Percentiles rank a stretch among this genome's conserved stretches.
Conservation (phyloP, 1,140 invertebrate species). For the Theocolax elegans region DNA sequence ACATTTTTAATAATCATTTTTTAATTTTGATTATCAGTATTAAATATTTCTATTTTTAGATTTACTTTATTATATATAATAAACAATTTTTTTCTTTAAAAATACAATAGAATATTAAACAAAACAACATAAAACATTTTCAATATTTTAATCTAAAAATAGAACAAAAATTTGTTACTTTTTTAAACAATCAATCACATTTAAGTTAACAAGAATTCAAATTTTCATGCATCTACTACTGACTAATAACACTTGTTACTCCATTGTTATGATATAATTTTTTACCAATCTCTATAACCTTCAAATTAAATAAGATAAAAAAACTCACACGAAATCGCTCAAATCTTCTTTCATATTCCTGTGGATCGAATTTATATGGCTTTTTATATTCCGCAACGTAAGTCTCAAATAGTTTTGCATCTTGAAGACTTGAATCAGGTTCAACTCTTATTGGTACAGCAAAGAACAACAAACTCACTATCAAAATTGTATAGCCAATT, state of each 20-base stretch:
- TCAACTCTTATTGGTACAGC: slow-evolving; percentile 65
- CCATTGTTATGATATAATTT: background rate
- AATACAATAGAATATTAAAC: background rate
- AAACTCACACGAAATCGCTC: slow-evolving; percentile 74
- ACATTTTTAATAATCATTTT: background rate
- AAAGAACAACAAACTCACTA: slow-evolving; percentile 67
- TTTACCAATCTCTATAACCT: background rate
- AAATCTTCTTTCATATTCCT: slow-evolving; percentile 72
- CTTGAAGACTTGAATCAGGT: slow-evolving; percentile 49
- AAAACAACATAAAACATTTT: background rate
- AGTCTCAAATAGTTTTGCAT: slow-evolving; percentile 69
- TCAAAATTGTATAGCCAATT: slow-evolving; percentile 51
- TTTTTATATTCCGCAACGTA: slow-evolving; percentile 77
- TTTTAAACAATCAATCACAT: background rate
- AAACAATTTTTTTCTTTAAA: background rate
- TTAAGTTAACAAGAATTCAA: too few relatives aligned
- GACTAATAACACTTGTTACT: background rate
- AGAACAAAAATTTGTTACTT: background rate
- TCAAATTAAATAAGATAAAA: background rate
- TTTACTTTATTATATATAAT: background rate
- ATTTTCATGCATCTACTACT: too few relatives aligned
- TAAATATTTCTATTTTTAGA: too few relatives aligned
- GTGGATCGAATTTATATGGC: slow-evolving; percentile 71
- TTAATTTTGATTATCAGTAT: too few relatives aligned
- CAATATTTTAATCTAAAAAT: too few relatives aligned